These are phyloP conservation scores for Otolemur crassicaudatus DNA, from an alignment of 2,797 vertebrate genomes.

Conservation along the genomic window DNA sequence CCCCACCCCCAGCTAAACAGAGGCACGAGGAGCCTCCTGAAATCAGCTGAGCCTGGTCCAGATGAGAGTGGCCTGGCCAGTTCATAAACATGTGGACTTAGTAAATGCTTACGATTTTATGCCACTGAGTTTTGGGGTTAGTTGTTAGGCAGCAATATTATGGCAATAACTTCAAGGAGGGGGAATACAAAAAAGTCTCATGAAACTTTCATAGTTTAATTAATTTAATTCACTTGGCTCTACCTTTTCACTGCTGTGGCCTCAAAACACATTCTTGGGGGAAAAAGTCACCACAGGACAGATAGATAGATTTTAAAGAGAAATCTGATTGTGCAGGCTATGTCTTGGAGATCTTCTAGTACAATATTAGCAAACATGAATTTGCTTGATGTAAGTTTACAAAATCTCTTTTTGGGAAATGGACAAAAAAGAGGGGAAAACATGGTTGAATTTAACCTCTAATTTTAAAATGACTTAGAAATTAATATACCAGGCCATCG, in stretches of 20 bases:
- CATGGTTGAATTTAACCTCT: not conserved
- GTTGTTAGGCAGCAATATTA: not conserved
- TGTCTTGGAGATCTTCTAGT: not conserved
- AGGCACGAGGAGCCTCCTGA: not conserved
- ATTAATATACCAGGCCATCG: not conserved
- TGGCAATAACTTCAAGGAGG: not conserved
- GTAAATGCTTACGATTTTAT: not conserved
- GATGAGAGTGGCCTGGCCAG: not conserved
- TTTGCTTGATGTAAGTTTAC: not conserved
- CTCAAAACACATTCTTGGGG: not conserved
- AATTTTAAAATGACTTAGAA: not conserved
- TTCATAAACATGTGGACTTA: not conserved
- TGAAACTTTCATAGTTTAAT: not conserved
- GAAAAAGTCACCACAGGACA: not conserved
- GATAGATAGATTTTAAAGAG: not conserved
- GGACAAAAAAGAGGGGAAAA: not conserved
- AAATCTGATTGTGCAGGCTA: constrained; percentile 18
- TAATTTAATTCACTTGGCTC: not conserved
- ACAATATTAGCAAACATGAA: not conserved
- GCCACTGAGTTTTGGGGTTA: not conserved
- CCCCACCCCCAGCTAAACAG: not conserved
- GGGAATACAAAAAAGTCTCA: not conserved
- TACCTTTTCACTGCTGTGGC: not conserved
- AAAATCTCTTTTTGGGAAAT: not conserved
- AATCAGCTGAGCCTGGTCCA: not conserved